Conservation (phyloP, 2,797 vertebrate species). For the Steatocranus sp. region DNA sequence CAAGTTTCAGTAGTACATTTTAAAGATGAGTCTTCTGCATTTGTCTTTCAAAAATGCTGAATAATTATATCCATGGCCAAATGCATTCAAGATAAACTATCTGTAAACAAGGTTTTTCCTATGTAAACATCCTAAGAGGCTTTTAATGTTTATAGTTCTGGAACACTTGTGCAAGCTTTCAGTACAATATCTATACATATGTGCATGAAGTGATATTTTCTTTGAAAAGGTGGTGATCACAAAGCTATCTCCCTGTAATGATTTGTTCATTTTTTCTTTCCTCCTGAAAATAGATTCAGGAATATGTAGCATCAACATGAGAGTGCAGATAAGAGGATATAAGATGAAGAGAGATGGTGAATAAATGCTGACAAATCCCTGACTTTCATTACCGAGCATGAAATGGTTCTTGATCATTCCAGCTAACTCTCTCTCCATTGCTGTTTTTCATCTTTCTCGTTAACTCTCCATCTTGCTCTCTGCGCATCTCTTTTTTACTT, state of each 20-base stretch:
- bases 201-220: background rate
- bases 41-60: background rate
- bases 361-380: conserved; percentile 21
- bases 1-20: background rate
- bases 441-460: background rate
- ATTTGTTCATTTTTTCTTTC: background rate
- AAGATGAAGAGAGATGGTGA: background rate
- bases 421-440: background rate
- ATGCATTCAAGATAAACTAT: background rate
- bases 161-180: background rate
- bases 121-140: background rate
- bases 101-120: background rate
- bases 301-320: background rate
- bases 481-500: background rate
- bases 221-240: background rate
- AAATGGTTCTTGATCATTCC: background rate
- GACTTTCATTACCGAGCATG: background rate
- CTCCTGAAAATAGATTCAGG: background rate
- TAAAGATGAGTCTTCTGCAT: background rate
- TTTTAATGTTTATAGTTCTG: background rate
- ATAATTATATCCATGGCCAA: background rate
- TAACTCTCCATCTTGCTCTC: background rate
- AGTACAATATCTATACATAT: background rate
- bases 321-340: background rate
- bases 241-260: background rate